Evolutionary conservation across 2,888 invertebrate genomes (phyloP), one percentile per base, ranked within the genome.

Genomic region (Hypsopygia costalis): DNA sequence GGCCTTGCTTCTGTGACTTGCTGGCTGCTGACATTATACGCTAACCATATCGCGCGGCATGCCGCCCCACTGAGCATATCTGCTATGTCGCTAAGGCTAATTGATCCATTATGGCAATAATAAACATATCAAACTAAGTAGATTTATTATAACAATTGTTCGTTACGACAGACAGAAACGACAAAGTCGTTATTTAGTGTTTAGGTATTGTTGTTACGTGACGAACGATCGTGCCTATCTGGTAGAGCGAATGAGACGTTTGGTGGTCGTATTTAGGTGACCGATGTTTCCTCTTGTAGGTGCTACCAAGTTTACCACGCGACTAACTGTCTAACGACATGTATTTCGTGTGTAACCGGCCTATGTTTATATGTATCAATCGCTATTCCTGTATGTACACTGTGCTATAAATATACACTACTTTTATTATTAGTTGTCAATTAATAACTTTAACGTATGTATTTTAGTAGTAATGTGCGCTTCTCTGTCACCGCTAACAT

Each of bases 111-210:
- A 68, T 58, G 68, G 83, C 82, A 83, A 83, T 81, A 81, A 79
- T 64, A 47, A 71, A 86, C 85, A 86, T 86, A 87, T 86, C 85
- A 81, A 67, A 55, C 46, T 67, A 68, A 55, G 61, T 72, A 76
- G 70, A 61, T 63, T 63, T 66, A 52, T 42, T 44, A 47, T 43
- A 40, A n/a, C 40, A 43, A 40, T 40, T 31, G n/a, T 56, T 69
- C 52, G 67, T 68, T 64, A 55, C 57, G 53, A 59, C 58, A 61
- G 60, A 58, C 52, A 64, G 53, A 49, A 51, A 67, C 70, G 72
- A 75, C 69, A 46, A 64, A 64, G 72, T 79, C 80, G 81, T 79
- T 75, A 73, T 73, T 75, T 77, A 78, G 73, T 71, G 37, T 69
- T 61, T 81, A 79, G 69, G 62, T 53, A 55, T 57, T 57, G 44